Evolutionary conservation across 1,140 invertebrate species (phyloP).

Genomic region (Bombus soroeensis): DNA sequence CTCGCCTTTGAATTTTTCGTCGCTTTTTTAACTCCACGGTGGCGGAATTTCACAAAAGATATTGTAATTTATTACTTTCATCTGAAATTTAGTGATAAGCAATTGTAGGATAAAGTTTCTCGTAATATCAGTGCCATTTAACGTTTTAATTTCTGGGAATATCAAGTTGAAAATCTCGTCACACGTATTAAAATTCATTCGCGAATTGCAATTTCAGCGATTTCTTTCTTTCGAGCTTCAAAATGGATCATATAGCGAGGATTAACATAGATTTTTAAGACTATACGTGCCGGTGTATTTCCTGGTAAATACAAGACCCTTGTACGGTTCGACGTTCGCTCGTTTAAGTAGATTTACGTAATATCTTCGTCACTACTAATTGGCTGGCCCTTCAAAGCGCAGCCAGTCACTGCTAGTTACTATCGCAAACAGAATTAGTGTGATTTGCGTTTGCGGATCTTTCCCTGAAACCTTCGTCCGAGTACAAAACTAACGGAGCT

Average conservation of each 20-base stretch:
- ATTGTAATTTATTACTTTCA: not conserved
- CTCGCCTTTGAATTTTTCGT: not conserved
- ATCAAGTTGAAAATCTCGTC: not conserved
- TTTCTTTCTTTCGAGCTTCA: not conserved
- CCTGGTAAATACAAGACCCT: too few relatives aligned
- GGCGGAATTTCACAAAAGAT: not conserved
- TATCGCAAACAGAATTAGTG: constrained; percentile 25
- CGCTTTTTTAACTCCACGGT: fast-evolving
- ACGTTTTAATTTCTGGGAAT: not conserved
- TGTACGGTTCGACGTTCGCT: not conserved
- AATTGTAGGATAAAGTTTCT: too few relatives aligned
- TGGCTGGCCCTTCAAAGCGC: constrained; percentile 28
- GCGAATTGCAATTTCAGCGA: too few relatives aligned
- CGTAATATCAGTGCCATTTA: too few relatives aligned
- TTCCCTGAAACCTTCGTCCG: not conserved
- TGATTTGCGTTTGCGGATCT: constrained; percentile 16
- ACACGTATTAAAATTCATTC: not conserved
- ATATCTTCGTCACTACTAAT: constrained; percentile 24
- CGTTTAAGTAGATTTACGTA: constrained; percentile 19
- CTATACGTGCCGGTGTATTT: too few relatives aligned
- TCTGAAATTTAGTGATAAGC: not conserved
- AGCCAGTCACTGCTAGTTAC: constrained; percentile 4
- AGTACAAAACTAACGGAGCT: not conserved
- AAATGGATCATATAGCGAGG: not conserved
- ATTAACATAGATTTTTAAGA: not conserved